These are phyloP conservation scores for Eupithecia dodoneata DNA, from an alignment of 2,888 invertebrate genomes.

Conservation along the genomic window DNA sequence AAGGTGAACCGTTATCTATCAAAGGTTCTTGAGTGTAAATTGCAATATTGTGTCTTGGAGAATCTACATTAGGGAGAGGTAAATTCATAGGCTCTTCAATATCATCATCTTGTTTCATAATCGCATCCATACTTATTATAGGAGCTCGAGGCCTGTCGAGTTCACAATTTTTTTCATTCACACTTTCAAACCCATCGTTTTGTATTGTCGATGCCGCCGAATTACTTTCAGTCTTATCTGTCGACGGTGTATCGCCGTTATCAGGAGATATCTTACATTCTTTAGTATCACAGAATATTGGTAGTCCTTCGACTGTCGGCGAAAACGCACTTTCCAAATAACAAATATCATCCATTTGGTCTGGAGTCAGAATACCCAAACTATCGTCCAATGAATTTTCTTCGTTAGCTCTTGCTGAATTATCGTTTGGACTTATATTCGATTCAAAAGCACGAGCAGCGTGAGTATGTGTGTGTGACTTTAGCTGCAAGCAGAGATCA, in stretches of 20 bases:
- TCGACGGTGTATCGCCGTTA: constrained; percentile 82
- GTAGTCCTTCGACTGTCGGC: constrained; percentile 86
- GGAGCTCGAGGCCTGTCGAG: constrained; percentile 59
- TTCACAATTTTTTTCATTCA: constrained; percentile 51
- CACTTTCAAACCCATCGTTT: constrained; percentile 74
- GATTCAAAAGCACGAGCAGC: constrained; percentile 63
- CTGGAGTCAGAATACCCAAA: constrained; percentile 93
- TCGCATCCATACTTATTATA: constrained; percentile 62
- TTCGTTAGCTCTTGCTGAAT: constrained; percentile 83
- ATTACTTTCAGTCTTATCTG: constrained; percentile 83
- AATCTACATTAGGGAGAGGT: constrained; percentile 39
- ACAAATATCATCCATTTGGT: constrained; percentile 92
- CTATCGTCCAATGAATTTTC: constrained; percentile 94
- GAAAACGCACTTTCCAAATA: constrained; percentile 86
- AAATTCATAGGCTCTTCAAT: constrained; percentile 54
- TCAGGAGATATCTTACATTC: constrained; percentile 77
- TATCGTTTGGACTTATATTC: constrained; percentile 78
- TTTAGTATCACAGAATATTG: constrained; percentile 75
- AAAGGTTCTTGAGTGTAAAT: constrained; percentile 48
- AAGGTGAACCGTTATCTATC: constrained; percentile 48
- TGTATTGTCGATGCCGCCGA: constrained; percentile 81
- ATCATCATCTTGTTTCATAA: constrained; percentile 46
- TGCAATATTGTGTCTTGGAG: constrained; percentile 44
- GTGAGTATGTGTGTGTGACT: constrained; percentile 65
- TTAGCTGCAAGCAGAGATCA: constrained; percentile 76